These are phyloP conservation scores for Hymenochirus boettgeri DNA, from an alignment of 2,113 vertebrate genomes.

Conservation along the genomic window DNA sequence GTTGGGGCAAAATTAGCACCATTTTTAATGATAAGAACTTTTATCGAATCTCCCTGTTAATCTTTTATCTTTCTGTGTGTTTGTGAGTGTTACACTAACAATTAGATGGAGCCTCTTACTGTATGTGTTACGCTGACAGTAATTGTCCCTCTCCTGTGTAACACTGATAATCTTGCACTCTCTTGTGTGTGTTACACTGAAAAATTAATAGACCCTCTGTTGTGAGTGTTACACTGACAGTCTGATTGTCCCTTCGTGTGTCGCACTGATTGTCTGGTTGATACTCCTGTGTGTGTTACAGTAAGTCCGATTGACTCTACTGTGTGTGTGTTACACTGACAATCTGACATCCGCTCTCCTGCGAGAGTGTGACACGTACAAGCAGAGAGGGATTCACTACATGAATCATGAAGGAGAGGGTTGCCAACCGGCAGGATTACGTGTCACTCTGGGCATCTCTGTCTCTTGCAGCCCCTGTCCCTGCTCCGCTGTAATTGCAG, in stretches of 20 bases:
- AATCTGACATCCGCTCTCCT: background rate
- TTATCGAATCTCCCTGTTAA: too few species aligned
- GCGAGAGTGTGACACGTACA: background rate
- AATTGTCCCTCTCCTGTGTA: too few species aligned
- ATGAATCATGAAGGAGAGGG: slow-evolving; percentile 2
- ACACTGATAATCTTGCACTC: too few species aligned
- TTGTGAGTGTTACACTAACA: too few species aligned
- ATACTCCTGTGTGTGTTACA: background rate
- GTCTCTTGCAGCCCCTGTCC: slow-evolving; percentile 21
- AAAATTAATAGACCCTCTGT: too few species aligned
- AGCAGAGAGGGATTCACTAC: background rate
- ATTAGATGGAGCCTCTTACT: too few species aligned
- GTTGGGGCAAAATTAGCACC: too few species aligned
- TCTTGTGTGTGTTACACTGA: too few species aligned
- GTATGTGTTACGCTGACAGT: too few species aligned
- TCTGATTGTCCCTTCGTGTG: background rate
- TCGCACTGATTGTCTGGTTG: too few species aligned
- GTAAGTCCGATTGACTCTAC: background rate
- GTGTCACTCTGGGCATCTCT: slow-evolving; percentile 24
- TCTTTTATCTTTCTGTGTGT: too few species aligned
- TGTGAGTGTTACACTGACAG: slow-evolving; percentile 1
- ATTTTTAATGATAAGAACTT: too few species aligned
- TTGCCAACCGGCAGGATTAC: slow-evolving; percentile 15
- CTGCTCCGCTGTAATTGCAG: slow-evolving; percentile 37
- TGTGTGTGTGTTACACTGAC: background rate